These are phyloP conservation scores for Camelus dromedarius DNA, from an alignment of 2,113 vertebrate genomes.

Conservation along the genomic window DNA sequence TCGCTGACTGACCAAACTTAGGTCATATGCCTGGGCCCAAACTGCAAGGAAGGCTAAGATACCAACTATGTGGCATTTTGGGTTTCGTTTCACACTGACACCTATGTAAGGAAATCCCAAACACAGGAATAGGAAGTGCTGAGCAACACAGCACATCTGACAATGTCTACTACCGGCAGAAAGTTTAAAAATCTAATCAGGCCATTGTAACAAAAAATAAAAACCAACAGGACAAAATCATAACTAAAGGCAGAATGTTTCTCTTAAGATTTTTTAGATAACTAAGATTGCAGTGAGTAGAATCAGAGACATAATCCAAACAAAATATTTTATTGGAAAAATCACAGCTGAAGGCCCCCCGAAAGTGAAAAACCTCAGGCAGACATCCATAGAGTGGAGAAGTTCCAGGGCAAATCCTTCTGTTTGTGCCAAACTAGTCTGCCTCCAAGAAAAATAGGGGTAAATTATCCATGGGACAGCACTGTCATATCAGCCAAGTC, in stretches of 20 bases:
- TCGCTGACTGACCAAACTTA: background rate
- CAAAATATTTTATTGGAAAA: conserved; percentile 37
- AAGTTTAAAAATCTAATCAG: background rate
- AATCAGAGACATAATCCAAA: conserved; percentile 12
- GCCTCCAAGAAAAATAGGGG: background rate
- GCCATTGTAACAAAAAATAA: background rate
- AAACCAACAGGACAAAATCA: background rate
- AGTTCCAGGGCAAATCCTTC: conserved; percentile 2
- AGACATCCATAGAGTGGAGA: background rate
- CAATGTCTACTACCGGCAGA: background rate
- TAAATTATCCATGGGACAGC: background rate
- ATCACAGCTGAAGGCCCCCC: background rate
- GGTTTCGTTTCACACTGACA: background rate
- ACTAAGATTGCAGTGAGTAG: background rate
- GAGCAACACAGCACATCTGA: background rate
- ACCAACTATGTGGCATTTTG: background rate
- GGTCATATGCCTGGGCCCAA: too few species aligned
- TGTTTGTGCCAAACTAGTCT: background rate
- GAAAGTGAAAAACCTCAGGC: background rate
- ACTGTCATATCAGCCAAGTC: background rate
- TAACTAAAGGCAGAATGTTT: conserved; percentile 32
- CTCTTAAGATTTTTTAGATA: conserved; percentile 29
- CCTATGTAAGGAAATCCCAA: background rate
- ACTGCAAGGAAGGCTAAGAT: background rate
- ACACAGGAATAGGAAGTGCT: background rate